Conservation (phyloP, 2,888 invertebrate genomes). For the Cryptosula pallasiana region DNA sequence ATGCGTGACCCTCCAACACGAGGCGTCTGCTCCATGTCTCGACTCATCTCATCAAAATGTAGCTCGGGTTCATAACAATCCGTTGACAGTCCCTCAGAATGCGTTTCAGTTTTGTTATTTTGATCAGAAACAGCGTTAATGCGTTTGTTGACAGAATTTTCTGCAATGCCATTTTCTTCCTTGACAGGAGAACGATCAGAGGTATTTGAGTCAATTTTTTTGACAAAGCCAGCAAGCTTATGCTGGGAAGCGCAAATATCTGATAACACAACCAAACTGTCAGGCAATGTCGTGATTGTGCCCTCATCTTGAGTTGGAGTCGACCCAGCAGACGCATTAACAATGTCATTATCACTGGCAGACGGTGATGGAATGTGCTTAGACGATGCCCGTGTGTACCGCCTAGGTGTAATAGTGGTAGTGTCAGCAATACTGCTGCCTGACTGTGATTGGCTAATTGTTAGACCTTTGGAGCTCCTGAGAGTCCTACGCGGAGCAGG, state of each 20-base stretch:
- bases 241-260: neutral
- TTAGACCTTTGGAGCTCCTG: neutral
- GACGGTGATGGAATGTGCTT: neutral
- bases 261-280: neutral
- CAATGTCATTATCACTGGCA: neutral
- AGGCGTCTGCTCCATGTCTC: neutral
- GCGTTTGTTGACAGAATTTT: neutral
- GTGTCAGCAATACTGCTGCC: neutral
- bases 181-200: neutral
- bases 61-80: slow-evolving; percentile 13
- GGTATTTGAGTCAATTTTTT: neutral
- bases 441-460: neutral
- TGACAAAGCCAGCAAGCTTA: too few species aligned
- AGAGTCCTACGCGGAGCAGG: neutral
- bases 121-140: neutral
- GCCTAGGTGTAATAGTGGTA: neutral
- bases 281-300: neutral
- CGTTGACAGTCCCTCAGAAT: neutral
- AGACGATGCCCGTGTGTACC: neutral
- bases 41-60: slow-evolving; percentile 23
- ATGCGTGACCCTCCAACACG: neutral
- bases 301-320: neutral
- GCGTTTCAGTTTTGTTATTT: neutral
- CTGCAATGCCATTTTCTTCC: neutral
- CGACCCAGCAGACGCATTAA: neutral